Evolutionary conservation across 2,888 invertebrate genomes (phyloP), one percentile per base, ranked within the genome.

Genomic region (Spisula solida): DNA sequence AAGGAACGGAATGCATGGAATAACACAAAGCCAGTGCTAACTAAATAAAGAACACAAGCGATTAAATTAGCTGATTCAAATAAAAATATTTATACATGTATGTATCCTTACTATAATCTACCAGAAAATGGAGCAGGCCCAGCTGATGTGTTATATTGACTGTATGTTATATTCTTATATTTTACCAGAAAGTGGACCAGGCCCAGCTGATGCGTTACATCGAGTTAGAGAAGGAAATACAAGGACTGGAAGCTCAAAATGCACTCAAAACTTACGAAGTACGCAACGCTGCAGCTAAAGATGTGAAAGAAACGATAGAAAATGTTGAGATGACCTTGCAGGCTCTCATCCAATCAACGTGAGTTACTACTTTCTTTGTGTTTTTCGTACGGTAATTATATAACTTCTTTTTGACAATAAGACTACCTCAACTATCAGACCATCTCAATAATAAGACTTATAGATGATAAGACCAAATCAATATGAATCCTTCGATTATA

Each of bases 191-290:
- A 89, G 91, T 92, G 48, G 90, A 91, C 47, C 86, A 87, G 80
- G 75, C 85, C 0, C 87, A 88, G 88, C 81, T 93, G 78, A 81
- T 78, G 87, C 90, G 90, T 8, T 97, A 97, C 88, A 94, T 97
- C 20, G 95, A 95, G 31, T 92, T 97, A 29, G 97, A 97, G 92
- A 96, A 96, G 87, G 93, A 96, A 66, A 96, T 97, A 20, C 93
- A 94, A 51, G 87, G 91, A 80, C 85, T 95, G 41, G 97, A 97
- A 89, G 88, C 92, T 14, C 95, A 95, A 86, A 96, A 96, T 88
- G 94, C 95, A 10, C 87, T 96, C 48, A 97, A 96, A 90, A 95
- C 95, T 82, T 95, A 96, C 80, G 95, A 96, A 85, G 94, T 95
- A 31, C 96, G 96, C 83, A 95, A 95, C 47, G 95, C 96, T 31